Evolutionary conservation across 2,113 vertebrate species (phyloP).

Genomic region (Fregetta grallaria): DNA sequence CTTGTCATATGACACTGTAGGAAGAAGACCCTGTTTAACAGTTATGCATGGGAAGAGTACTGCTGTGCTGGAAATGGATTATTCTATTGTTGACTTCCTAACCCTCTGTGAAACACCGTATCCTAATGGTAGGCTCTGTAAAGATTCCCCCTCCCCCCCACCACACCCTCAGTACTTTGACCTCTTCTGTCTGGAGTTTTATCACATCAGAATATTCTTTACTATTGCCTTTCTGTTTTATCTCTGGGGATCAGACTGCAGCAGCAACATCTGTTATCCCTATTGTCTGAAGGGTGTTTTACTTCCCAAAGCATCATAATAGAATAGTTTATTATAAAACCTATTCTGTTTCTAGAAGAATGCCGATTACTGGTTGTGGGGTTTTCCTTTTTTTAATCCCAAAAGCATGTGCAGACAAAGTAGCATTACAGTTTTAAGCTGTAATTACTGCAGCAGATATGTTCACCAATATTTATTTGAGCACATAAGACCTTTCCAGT

Average conservation of each 20-base stretch:
- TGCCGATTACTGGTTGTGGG: neutral
- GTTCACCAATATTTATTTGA: neutral
- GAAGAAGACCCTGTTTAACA: slow-evolving; percentile 95
- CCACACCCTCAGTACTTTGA: too few species aligned
- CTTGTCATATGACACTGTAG: slow-evolving; percentile 95
- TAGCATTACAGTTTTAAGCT: neutral
- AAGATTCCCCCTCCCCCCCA: too few species aligned
- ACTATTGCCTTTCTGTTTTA: neutral
- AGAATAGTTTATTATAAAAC: neutral
- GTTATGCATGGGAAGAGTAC: slow-evolving; percentile 99
- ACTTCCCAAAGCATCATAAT: neutral
- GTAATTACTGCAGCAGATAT: neutral
- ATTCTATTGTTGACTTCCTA: slow-evolving; percentile 97
- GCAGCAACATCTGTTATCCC: neutral
- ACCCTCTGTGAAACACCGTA: slow-evolving; percentile 98
- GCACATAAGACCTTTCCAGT: neutral
- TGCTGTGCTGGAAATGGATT: slow-evolving; percentile 99
- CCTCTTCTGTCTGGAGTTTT: neutral
- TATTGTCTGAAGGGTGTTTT: neutral
- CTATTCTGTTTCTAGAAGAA: neutral
- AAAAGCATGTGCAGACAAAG: neutral
- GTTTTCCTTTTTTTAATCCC: neutral
- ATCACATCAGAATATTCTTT: neutral
- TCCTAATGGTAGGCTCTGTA: slow-evolving; percentile 83
- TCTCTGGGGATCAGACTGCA: neutral